Percentiles rank a stretch among this genome's conserved stretches.
phyloP scores from a whole-genome alignment of 2,888 invertebrate genomes.

The Hypomecis punctinalis region DNA sequence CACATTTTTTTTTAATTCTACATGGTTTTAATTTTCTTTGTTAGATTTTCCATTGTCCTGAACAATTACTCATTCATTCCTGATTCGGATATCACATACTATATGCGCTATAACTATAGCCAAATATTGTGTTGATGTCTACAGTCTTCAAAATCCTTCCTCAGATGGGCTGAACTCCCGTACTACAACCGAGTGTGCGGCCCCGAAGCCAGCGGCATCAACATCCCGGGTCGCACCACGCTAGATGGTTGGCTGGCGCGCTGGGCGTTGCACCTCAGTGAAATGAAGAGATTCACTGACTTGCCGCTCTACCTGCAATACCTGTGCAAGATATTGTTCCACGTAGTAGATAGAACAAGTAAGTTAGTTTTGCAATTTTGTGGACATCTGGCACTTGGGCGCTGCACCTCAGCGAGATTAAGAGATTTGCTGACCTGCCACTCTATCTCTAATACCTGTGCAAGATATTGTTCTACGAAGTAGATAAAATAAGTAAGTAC shows the following conservation, averaged over 20 bases:
- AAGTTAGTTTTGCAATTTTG: slow-evolving; percentile 51
- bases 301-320: slow-evolving; percentile 91
- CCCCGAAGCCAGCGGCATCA: slow-evolving; percentile 73
- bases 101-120: too few relatives aligned
- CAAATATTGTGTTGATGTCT: not conserved
- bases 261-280: slow-evolving; percentile 86
- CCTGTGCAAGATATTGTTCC: slow-evolving; percentile 89
- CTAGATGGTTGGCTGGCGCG: slow-evolving; percentile 89
- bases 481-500: slow-evolving; percentile 88
- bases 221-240: slow-evolving; percentile 79
- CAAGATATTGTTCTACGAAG: slow-evolving; percentile 89
- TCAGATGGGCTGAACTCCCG: slow-evolving; percentile 74
- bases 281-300: slow-evolving; percentile 82
- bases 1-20: too few relatives aligned
- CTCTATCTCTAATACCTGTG: slow-evolving; percentile 90
- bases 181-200: slow-evolving; percentile 79
- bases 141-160: not conserved
- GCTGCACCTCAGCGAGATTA: slow-evolving; percentile 75
- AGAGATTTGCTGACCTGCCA: slow-evolving; percentile 86
- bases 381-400: slow-evolving; percentile 90
- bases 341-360: slow-evolving; percentile 89
- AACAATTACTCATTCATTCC: too few relatives aligned
- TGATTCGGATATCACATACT: too few relatives aligned
- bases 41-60: too few relatives aligned
- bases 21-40: too few relatives aligned